These are phyloP conservation scores for Galaxea fascicularis DNA, from an alignment of 92 coral and sea anemone genomes.

Conservation along the genomic window DNA sequence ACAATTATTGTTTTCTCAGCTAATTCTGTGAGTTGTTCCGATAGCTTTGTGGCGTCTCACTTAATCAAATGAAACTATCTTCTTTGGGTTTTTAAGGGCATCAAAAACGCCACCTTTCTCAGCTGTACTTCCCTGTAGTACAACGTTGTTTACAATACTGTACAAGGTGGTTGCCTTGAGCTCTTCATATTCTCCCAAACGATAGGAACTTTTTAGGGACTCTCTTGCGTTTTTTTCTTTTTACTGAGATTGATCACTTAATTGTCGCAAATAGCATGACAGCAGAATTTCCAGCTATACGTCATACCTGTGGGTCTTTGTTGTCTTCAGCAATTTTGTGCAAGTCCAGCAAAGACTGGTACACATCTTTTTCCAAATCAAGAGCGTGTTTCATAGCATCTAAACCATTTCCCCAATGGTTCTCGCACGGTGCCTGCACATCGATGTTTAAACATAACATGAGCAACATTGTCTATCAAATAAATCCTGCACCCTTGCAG, in stretches of 20 bases:
- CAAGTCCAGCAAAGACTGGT: constrained; percentile 61
- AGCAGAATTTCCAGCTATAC: background rate
- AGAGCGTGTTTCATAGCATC: constrained; percentile 81
- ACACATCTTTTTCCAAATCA: constrained; percentile 67
- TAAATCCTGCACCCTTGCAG: too few relatives aligned
- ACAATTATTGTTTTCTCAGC: too few relatives aligned
- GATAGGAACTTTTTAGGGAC: too few relatives aligned
- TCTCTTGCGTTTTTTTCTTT: too few relatives aligned
- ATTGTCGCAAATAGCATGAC: background rate
- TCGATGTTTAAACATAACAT: too few relatives aligned
- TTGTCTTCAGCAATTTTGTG: constrained; percentile 28
- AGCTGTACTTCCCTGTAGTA: background rate
- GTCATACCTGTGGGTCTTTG: constrained; percentile 53
- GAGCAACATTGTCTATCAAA: background rate
- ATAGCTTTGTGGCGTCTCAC: too few relatives aligned
- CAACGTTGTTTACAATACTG: background rate
- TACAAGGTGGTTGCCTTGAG: background rate
- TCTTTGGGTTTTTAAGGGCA: background rate
- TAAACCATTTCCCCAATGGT: constrained; percentile 90
- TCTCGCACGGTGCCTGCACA: constrained; percentile 80
- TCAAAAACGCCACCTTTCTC: background rate
- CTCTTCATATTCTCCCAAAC: background rate
- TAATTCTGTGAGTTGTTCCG: too few relatives aligned
- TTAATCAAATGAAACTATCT: background rate
- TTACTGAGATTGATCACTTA: background rate